Percentiles rank a stretch among this genome's conserved stretches.
Conservation (phyloP, 2,888 invertebrate genomes). For the Parochlus steinenii region DNA sequence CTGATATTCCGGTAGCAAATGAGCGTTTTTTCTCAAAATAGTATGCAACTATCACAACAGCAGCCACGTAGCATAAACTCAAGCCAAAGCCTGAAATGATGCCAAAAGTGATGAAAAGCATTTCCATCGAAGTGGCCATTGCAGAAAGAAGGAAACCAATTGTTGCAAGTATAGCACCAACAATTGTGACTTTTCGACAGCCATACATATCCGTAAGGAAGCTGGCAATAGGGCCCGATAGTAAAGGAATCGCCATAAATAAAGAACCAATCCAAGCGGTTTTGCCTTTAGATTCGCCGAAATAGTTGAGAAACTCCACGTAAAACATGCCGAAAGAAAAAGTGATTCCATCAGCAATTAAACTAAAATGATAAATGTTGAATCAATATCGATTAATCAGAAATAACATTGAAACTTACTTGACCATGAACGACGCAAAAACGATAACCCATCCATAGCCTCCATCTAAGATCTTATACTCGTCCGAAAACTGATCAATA, state of each 20-base stretch:
- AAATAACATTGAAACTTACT: too few relatives aligned
- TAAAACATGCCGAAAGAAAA: conserved; percentile 85
- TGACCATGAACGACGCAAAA: conserved; percentile 73
- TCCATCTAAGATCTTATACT: conserved; percentile 56
- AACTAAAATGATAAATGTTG: too few relatives aligned
- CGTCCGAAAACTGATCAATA: conserved; percentile 42
- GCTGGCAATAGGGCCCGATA: conserved; percentile 72
- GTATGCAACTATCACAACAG: conserved; percentile 78
- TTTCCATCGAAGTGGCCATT: conserved; percentile 55
- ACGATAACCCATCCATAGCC: conserved; percentile 92
- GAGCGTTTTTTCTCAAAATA: conserved; percentile 75
- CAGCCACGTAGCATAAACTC: conserved; percentile 76
- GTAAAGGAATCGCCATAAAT: conserved; percentile 79
- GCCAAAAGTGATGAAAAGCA: conserved; percentile 67
- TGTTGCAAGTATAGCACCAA: conserved; percentile 58
- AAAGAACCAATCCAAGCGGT: conserved; percentile 83
- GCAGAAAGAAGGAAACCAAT: conserved; percentile 63
- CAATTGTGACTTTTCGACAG: conserved; percentile 60
- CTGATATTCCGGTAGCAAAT: conserved; percentile 70
- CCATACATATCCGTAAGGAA: conserved; percentile 70
- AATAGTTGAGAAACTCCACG: conserved; percentile 70
- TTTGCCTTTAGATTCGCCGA: conserved; percentile 67
- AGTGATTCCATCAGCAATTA: conserved; percentile 83
- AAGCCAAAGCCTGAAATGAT: conserved; percentile 71
- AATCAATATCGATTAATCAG: too few relatives aligned